Percentiles rank a stretch among this genome's conserved stretches.
Conservation (phyloP, 2,797 vertebrate species). For the Tokudaia muenninki region DNA sequence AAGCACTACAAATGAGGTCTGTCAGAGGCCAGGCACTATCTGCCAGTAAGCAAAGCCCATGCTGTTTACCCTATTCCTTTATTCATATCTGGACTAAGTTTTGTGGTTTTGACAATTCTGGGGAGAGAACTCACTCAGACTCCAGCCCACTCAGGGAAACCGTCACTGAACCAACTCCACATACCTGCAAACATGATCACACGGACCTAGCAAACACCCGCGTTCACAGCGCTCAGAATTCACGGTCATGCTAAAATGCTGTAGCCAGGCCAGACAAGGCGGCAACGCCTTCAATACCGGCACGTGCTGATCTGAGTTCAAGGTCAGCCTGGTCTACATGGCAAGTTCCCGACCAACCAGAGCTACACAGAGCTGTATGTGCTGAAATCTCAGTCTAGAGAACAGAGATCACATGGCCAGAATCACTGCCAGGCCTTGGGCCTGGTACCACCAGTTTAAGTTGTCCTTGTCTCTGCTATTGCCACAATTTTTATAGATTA, state of each 20-base stretch:
- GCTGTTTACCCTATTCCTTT: background rate
- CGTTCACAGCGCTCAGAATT: too few relatives aligned
- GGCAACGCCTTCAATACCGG: background rate
- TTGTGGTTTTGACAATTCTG: background rate
- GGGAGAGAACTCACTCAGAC: too few relatives aligned
- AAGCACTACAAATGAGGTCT: background rate
- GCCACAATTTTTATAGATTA: background rate
- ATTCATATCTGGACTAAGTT: background rate
- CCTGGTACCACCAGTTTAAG: background rate
- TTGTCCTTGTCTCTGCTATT: background rate
- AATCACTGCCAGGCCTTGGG: background rate
- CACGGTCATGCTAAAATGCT: background rate
- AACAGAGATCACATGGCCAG: background rate
- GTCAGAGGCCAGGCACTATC: background rate
- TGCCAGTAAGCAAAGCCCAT: background rate
- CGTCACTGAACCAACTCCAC: background rate
- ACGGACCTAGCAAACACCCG: too few relatives aligned
- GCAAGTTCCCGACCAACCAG: background rate
- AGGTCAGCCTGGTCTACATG: background rate
- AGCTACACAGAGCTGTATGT: background rate
- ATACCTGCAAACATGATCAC: background rate
- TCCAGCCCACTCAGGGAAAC: background rate
- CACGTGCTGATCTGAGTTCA: background rate
- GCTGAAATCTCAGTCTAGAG: background rate
- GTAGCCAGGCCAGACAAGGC: background rate